Conservation (phyloP, 37 sponge, comb jelly and placozoan genomes). For the Oopsacas minuta region DNA sequence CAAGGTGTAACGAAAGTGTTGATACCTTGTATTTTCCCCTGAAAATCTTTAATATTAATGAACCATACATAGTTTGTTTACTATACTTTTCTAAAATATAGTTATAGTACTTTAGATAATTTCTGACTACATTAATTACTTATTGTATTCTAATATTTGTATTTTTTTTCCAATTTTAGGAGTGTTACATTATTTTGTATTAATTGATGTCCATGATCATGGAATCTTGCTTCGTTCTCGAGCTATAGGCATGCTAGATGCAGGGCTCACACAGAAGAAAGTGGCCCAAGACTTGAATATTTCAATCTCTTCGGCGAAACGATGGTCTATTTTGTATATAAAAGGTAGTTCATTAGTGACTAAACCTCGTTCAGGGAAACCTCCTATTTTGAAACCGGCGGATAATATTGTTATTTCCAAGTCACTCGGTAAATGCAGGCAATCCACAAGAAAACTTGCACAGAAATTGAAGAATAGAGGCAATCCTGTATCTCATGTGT, state of each 20-base stretch:
- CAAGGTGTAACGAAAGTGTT: background rate
- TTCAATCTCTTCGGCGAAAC: background rate
- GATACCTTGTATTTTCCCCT: background rate
- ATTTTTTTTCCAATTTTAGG: background rate
- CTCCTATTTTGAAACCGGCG: background rate
- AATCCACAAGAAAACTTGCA: background rate
- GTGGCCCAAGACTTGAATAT: too few relatives aligned
- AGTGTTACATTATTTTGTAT: background rate
- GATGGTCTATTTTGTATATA: background rate
- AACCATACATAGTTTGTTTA: background rate
- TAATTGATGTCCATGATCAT: background rate
- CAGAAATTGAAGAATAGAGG: background rate
- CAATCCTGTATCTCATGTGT: too few relatives aligned
- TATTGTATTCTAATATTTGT: background rate
- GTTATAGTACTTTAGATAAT: background rate
- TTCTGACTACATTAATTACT: background rate
- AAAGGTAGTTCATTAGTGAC: background rate
- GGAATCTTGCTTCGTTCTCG: background rate
- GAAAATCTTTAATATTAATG: too few relatives aligned
- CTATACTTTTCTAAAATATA: background rate
- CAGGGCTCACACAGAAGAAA: background rate
- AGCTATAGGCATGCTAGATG: background rate
- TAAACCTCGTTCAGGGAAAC: background rate
- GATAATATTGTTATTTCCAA: background rate
- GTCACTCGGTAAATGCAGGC: background rate